phyloP scores from a whole-genome alignment of 2,113 vertebrate species.

The Bambusicola thoracicus region DNA sequence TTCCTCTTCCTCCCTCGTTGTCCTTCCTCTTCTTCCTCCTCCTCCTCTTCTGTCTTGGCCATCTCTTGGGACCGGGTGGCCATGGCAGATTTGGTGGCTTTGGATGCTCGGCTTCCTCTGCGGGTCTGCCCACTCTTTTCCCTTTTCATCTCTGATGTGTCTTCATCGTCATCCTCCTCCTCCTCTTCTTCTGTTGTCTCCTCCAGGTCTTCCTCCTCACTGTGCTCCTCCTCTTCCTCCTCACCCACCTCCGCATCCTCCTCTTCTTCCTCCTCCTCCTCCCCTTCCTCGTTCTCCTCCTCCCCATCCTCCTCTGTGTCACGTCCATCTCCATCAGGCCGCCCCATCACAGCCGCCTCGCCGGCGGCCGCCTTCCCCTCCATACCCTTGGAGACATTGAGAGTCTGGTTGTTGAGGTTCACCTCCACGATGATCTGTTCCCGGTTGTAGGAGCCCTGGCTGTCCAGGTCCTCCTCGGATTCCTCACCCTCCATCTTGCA shows the following conservation, averaged over 20 bases:
- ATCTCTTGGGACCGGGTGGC: slow-evolving; percentile 79
- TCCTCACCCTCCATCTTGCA: slow-evolving; percentile 86
- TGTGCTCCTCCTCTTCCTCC: slow-evolving; percentile 80
- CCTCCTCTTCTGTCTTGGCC: slow-evolving; percentile 72
- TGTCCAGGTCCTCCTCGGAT: slow-evolving; percentile 76
- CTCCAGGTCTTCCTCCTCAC: slow-evolving; percentile 77
- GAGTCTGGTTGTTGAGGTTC: slow-evolving; percentile 97
- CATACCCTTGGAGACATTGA: slow-evolving; percentile 91
- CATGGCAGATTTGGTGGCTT: slow-evolving; percentile 74
- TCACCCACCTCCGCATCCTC: slow-evolving; percentile 71
- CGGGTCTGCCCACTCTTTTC: slow-evolving; percentile 72
- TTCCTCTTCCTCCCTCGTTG: slow-evolving; percentile 79
- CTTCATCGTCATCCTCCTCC: slow-evolving; percentile 66
- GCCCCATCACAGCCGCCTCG: slow-evolving; percentile 70
- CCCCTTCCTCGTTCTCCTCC: slow-evolving; percentile 72
- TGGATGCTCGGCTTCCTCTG: slow-evolving; percentile 69
- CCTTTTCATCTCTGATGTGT: slow-evolving; percentile 70
- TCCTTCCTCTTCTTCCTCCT: slow-evolving; percentile 75
- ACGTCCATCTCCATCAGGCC: slow-evolving; percentile 6
- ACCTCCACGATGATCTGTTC: slow-evolving; percentile 98
- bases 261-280: slow-evolving; percentile 76
- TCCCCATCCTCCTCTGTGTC: slow-evolving; percentile 66
- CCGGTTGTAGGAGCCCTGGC: slow-evolving; percentile 81
- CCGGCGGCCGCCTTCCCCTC: slow-evolving; percentile 79
- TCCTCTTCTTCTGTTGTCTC: slow-evolving; percentile 82